Evolutionary conservation across 2,113 vertebrate species (phyloP).

Genomic region (Percopsis transmontana): DNA sequence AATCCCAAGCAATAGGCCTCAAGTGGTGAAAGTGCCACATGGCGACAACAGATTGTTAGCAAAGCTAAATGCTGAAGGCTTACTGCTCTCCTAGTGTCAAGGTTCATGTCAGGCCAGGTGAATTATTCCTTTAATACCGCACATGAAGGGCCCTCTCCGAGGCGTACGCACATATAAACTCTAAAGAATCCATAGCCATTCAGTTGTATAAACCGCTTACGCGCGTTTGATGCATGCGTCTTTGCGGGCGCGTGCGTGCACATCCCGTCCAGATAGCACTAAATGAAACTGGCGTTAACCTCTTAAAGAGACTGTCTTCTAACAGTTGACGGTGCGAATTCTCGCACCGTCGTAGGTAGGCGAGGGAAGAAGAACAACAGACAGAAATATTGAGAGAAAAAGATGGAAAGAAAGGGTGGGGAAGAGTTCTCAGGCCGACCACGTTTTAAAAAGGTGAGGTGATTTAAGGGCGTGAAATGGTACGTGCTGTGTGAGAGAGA

Average conservation of each 20-base stretch:
- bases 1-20: constrained; percentile 17
- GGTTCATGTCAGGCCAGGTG: background rate
- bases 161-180: background rate
- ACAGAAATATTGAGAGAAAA: background rate
- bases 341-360: background rate
- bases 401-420: background rate
- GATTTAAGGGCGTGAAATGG: too few species aligned
- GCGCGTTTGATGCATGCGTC: background rate
- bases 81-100: background rate
- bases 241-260: background rate
- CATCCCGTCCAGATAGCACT: too few species aligned
- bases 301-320: too few species aligned
- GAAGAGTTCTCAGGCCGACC: too few species aligned
- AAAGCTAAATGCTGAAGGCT: constrained; percentile 13
- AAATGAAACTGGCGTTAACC: too few species aligned
- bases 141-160: background rate
- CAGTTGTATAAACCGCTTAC: background rate
- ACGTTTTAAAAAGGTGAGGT: background rate
- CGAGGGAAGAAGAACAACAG: background rate
- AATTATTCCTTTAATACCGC: background rate
- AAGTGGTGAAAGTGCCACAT: constrained; percentile 27
- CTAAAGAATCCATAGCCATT: background rate
- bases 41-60: constrained; percentile 19
- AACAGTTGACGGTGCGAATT: too few species aligned
- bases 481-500: too few species aligned